phyloP scores from a whole-genome alignment of 2,113 vertebrate species.

The Laterallus jamaicensis region DNA sequence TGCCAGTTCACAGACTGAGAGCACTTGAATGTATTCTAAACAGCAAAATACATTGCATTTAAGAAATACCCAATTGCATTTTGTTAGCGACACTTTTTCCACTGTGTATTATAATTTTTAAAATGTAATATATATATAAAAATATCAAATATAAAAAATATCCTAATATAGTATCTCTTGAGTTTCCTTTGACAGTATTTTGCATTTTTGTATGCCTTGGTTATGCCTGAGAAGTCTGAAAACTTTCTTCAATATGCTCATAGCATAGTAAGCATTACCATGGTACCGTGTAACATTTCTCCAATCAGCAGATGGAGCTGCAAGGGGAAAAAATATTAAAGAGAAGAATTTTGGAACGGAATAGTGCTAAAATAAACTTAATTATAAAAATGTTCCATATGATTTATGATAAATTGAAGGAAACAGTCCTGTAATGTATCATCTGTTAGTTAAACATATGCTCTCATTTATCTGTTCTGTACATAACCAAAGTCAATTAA shows the following conservation, averaged over 20 bases:
- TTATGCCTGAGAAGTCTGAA: conserved; percentile 56
- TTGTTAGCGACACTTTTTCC: neutral
- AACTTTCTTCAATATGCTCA: conserved; percentile 47
- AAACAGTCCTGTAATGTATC: conserved; percentile 49
- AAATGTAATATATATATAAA: neutral
- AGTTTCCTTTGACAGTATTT: conserved; percentile 20
- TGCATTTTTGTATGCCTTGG: conserved; percentile 29
- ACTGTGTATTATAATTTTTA: neutral
- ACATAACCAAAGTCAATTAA: conserved; percentile 32
- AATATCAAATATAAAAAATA: neutral
- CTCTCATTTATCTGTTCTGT: conserved; percentile 38
- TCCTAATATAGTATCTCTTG: neutral
- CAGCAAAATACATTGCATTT: neutral
- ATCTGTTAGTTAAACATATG: conserved; percentile 55
- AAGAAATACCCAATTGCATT: neutral
- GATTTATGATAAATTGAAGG: conserved; percentile 50
- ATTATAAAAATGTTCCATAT: conserved; percentile 54
- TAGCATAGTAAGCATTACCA: conserved; percentile 65
- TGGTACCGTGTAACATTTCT: conserved; percentile 71
- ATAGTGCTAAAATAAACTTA: conserved; percentile 69
- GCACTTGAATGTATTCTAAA: neutral
- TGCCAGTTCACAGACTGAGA: neutral
- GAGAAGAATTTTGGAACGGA: conserved; percentile 62
- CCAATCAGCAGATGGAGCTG: conserved; percentile 68
- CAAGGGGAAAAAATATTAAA: conserved; percentile 24